Percentiles rank a stretch among this genome's conserved stretches.
phyloP scores from a whole-genome alignment of 2,113 vertebrate genomes.

The Indicator indicator region DNA sequence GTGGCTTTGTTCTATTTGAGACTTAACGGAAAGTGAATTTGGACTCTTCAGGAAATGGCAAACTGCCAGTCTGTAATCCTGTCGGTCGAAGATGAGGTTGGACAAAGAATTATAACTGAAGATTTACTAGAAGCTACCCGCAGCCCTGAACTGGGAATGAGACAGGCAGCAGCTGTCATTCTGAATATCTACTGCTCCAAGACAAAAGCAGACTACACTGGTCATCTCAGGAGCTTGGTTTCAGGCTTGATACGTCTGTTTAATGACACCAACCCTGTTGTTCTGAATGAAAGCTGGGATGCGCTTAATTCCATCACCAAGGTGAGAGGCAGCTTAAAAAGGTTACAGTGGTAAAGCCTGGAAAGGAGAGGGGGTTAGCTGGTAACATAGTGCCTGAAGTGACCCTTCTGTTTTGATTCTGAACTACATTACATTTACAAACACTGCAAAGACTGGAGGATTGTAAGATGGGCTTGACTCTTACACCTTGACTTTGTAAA shows the following conservation, averaged over 20 bases:
- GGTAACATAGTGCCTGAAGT: neutral
- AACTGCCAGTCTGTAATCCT: slow-evolving; percentile 94
- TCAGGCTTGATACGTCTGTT: slow-evolving; percentile 94
- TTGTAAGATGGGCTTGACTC: neutral
- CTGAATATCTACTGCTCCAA: slow-evolving; percentile 94
- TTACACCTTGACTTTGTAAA: neutral
- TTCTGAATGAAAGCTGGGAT: slow-evolving; percentile 96
- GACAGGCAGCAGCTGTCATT: slow-evolving; percentile 91
- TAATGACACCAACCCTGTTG: slow-evolving; percentile 88
- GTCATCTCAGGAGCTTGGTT: slow-evolving; percentile 87
- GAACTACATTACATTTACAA: neutral
- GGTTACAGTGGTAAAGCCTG: neutral
- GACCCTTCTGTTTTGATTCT: neutral
- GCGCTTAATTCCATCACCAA: slow-evolving; percentile 95
- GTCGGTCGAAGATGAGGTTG: slow-evolving; percentile 93
- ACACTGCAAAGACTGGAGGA: neutral
- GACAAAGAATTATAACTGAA: slow-evolving; percentile 94
- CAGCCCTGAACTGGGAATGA: slow-evolving; percentile 86
- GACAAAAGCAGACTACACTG: slow-evolving; percentile 90
- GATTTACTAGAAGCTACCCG: slow-evolving; percentile 93
- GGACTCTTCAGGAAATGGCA: slow-evolving; percentile 85
- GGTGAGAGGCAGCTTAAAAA: slow-evolving; percentile 71
- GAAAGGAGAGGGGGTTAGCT: neutral
- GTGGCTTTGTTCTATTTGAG: neutral
- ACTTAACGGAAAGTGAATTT: neutral